A percentile compares a stretch with the other conserved stretches of the same genome.
Evolutionary conservation across 2,113 vertebrate genomes (phyloP).

Genomic region (Psittacula cyanocephala): DNA sequence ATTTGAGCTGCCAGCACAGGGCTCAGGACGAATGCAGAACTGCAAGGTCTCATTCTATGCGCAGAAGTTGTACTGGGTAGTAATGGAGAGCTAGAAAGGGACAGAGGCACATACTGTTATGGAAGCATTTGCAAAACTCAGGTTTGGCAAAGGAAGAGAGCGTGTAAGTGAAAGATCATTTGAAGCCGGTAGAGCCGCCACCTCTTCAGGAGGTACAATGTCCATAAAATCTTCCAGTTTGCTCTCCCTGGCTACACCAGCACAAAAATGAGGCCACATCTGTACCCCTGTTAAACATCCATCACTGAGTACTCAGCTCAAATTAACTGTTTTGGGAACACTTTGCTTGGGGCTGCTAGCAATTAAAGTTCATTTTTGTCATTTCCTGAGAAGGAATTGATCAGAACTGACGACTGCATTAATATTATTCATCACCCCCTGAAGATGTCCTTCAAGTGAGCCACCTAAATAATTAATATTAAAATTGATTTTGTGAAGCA

Average conservation of each 20-base stretch:
- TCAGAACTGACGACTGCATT: neutral
- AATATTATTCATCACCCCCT: neutral
- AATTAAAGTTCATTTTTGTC: slow-evolving; percentile 9
- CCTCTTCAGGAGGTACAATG: neutral
- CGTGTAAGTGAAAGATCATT: neutral
- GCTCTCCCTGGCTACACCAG: neutral
- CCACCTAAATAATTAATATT: slow-evolving; percentile 16
- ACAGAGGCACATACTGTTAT: neutral
- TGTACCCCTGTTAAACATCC: neutral
- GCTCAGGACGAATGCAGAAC: neutral
- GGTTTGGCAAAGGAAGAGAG: neutral
- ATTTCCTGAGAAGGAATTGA: neutral
- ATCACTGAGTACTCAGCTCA: neutral
- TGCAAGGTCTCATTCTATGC: neutral
- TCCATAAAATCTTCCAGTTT: neutral
- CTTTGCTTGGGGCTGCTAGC: neutral
- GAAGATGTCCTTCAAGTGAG: neutral
- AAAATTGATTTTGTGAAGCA: slow-evolving; percentile 10
- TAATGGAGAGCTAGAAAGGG: neutral
- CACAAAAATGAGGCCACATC: neutral
- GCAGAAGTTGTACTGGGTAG: neutral
- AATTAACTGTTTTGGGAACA: neutral
- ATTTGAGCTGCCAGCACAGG: neutral
- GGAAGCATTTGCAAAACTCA: neutral
- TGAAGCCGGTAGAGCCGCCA: neutral